Evolutionary conservation across 2,888 invertebrate genomes (phyloP), one percentile per base, ranked within the genome.

Genomic region (Drosophila neotestacea): DNA sequence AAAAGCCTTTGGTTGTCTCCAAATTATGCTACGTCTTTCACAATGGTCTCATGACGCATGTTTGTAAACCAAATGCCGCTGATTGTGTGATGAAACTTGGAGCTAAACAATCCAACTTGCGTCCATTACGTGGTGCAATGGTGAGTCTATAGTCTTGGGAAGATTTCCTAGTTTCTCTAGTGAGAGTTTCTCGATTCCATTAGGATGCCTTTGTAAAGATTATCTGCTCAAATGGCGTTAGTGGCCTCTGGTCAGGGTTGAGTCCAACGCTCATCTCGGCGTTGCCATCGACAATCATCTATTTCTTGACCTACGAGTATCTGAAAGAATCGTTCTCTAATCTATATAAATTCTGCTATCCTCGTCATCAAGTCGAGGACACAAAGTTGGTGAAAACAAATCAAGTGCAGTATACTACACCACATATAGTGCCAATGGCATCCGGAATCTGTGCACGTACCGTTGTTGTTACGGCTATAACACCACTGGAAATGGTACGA

Each of bases 11-110:
- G 0, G 92, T 96, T 76, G 93, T 95, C 6, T 95, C 95, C 11
- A 96, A 96, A 83, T 96, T 96, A 91, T 98, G 98, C 93, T 98
- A 97, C 91, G 93, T 99, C 34, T 99, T 98, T 92, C 98, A 98
- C 91, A 99, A 99, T 94, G 99, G 99, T 1, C 93, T 99, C 9
- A 99, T 99, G 98, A 99, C 99, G 92, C 98, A 98, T 91, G 93
- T 98, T 47, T 99, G 98, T 92, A 95, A 96, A 28, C 97, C 97
- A 92, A 93, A 94, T 16, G 42, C 58, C 6, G 0, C 27, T 7
- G 55, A 73, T 1, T 73, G 77, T 48, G 5, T 67, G 2, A 85
- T 93, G 1, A 86, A 90, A 9, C 48, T 30, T 3, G 89, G 83
- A 1, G 36, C 50, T 5, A 47, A 72, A n/a, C 54, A 48, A 2